A percentile compares a stretch with the other conserved stretches of the same genome.
Evolutionary conservation across 1,140 invertebrate species (phyloP).

Genomic region (Drosophila paulistorum): DNA sequence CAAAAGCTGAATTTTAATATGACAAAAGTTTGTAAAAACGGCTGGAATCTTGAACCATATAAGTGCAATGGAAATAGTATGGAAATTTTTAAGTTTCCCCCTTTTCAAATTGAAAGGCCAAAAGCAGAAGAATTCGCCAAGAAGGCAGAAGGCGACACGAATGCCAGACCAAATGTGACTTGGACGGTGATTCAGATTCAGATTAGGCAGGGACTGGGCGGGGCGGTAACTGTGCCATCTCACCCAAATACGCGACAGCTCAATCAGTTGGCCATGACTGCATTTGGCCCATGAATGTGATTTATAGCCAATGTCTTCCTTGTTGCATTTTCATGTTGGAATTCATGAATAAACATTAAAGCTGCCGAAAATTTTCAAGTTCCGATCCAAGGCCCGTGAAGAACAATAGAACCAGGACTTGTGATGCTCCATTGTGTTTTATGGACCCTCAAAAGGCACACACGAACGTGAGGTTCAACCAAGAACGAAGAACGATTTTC

Average conservation of each 20-base stretch:
- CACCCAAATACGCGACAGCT: slow-evolving; percentile 77
- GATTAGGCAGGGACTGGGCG: slow-evolving; percentile 17
- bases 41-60: slow-evolving; percentile 55
- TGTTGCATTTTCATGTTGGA: slow-evolving; percentile 76
- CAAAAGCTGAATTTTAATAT: slow-evolving; percentile 45
- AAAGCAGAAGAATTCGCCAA: slow-evolving; percentile 38
- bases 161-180: slow-evolving; percentile 35
- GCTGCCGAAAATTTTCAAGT: slow-evolving; percentile 69
- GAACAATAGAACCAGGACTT: slow-evolving; percentile 67
- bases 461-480: slow-evolving; percentile 71
- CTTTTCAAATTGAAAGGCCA: slow-evolving; percentile 21
- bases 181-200: neutral
- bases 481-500: slow-evolving; percentile 32
- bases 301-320: slow-evolving; percentile 67
- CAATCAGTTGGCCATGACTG: slow-evolving; percentile 78
- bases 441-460: slow-evolving; percentile 41
- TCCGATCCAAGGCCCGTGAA: slow-evolving; percentile 22
- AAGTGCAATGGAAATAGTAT: slow-evolving; percentile 49
- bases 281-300: slow-evolving; percentile 63
- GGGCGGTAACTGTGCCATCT: slow-evolving; percentile 60
- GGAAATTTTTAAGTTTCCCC: slow-evolving; percentile 62
- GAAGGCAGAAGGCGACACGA: slow-evolving; percentile 51
- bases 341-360: slow-evolving; percentile 81
- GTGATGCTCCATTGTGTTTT: slow-evolving; percentile 77
- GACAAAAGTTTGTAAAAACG: slow-evolving; percentile 68